Percentiles rank a stretch among this genome's conserved stretches.
Evolutionary conservation across 1,140 invertebrate species (phyloP).

Genomic region (Drosophila setifemur): DNA sequence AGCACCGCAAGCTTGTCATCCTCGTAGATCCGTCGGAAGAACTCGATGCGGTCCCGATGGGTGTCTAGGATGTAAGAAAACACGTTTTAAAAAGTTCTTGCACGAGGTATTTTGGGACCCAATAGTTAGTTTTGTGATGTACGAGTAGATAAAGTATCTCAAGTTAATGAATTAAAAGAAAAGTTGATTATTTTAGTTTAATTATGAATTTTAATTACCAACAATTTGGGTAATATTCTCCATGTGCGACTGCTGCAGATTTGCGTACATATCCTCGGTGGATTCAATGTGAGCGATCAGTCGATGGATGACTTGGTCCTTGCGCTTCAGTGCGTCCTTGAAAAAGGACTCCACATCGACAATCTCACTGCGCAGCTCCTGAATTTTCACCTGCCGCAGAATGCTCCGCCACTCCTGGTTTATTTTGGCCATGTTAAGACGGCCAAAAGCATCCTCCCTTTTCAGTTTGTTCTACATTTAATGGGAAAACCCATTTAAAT

Average conservation of each 20-base stretch:
- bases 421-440: slow-evolving; percentile 91
- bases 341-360: slow-evolving; percentile 83
- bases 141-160: no score
- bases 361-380: slow-evolving; percentile 87
- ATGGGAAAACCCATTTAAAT: slow-evolving; percentile 5
- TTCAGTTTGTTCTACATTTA: slow-evolving; percentile 90
- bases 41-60: slow-evolving; percentile 83
- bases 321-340: slow-evolving; percentile 84
- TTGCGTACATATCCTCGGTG: slow-evolving; percentile 87
- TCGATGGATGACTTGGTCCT: slow-evolving; percentile 86
- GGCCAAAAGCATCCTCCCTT: slow-evolving; percentile 89
- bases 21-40: slow-evolving; percentile 84
- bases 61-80: slow-evolving; percentile 82
- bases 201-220: slow-evolving; percentile 81
- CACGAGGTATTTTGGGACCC: no score
- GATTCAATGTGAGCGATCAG: slow-evolving; percentile 86
- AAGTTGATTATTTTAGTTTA: not conserved
- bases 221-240: slow-evolving; percentile 87
- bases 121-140: no score
- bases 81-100: no score
- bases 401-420: slow-evolving; percentile 92
- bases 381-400: slow-evolving; percentile 88
- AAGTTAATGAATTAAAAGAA: not conserved
- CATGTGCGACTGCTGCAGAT: slow-evolving; percentile 85
- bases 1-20: slow-evolving; percentile 83